Evolutionary conservation across 2,113 vertebrate genomes (phyloP), one percentile per base, ranked within the genome.

Genomic region (Pristiophorus japonicus): DNA sequence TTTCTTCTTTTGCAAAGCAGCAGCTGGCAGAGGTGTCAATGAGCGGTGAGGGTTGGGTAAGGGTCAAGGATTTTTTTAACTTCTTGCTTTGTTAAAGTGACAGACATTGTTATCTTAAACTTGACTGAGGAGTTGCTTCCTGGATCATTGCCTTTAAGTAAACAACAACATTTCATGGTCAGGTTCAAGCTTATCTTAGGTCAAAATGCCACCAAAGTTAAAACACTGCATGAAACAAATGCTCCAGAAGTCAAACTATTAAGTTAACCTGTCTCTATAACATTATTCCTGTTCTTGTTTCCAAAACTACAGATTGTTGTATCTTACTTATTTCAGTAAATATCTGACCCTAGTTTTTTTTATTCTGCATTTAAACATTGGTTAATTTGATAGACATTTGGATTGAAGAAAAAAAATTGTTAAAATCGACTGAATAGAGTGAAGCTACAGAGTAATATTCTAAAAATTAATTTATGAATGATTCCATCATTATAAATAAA

Each of bases 61-160:
- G 96, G 38, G 90, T 96, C 96, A 97, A 96, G 96, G 95, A 96
- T 95, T 96, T 73, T 34, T 96, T 96, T 93, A 87, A 96, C 95
- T 27, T 95, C 96, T 96, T 95, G 94, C 95, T 96, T 96, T 96
- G 47, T 88, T 92, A 95, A 97, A 96, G 95, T 7, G 70, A 96
- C 96, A 97, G 95, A 95, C 97, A 97, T 96, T 95, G 96, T 96
- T 96, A 96, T 96, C 94, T 95, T 96, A 96, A 96, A 96, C 96
- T 59, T 95, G 95, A 97, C 63, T 95, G 95, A 97, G 96, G 65
- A 95, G 96, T 96, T 97, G 95, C 96, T 97, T 97, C 95, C 95
- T 96, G 95, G 97, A 95, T 97, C 96, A 97, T 97, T 96, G 97
- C 97, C 96, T 96, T 96, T 96, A 97, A 97, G 96, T 97, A 97